Evolutionary conservation across 2,113 vertebrate species (phyloP).

Genomic region (Procavia capensis): DNA sequence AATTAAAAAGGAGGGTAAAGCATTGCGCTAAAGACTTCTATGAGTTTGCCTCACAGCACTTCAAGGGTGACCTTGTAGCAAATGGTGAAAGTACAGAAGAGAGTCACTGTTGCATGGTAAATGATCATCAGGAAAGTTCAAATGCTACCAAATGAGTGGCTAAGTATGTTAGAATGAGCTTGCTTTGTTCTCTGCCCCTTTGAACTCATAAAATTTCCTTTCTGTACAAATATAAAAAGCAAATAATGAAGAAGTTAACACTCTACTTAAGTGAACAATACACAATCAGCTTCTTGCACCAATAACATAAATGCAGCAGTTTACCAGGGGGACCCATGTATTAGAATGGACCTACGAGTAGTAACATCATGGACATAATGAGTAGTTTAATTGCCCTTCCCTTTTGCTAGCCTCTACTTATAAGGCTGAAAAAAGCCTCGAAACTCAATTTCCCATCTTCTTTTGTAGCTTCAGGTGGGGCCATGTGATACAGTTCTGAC

Average conservation of each 20-base stretch:
- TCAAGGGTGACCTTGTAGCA: conserved; percentile 81
- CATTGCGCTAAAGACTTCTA: conserved; percentile 76
- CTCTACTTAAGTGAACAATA: conserved; percentile 67
- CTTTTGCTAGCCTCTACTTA: conserved; percentile 2
- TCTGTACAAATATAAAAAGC: conserved; percentile 60
- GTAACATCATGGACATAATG: conserved; percentile 15
- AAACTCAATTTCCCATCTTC: conserved; percentile 37
- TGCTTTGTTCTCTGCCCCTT: conserved; percentile 75
- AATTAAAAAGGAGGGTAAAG: conserved; percentile 85
- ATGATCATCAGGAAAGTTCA: conserved; percentile 72
- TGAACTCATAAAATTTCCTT: conserved; percentile 52
- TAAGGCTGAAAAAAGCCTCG: background rate
- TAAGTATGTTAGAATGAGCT: conserved; percentile 34
- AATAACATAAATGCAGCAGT: background rate
- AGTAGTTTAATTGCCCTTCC: background rate
- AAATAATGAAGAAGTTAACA: conserved; percentile 64
- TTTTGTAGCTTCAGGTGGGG: conserved; percentile 10
- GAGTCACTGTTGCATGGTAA: conserved; percentile 75
- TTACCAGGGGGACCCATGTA: background rate
- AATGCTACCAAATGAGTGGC: conserved; percentile 58
- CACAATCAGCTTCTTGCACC: conserved; percentile 63
- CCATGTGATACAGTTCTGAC: background rate
- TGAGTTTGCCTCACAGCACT: conserved; percentile 73
- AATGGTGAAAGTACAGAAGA: conserved; percentile 79
- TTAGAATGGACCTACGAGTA: background rate